These are phyloP conservation scores for Bombus confusus DNA, from an alignment of 1,140 invertebrate species.

Conservation along the genomic window DNA sequence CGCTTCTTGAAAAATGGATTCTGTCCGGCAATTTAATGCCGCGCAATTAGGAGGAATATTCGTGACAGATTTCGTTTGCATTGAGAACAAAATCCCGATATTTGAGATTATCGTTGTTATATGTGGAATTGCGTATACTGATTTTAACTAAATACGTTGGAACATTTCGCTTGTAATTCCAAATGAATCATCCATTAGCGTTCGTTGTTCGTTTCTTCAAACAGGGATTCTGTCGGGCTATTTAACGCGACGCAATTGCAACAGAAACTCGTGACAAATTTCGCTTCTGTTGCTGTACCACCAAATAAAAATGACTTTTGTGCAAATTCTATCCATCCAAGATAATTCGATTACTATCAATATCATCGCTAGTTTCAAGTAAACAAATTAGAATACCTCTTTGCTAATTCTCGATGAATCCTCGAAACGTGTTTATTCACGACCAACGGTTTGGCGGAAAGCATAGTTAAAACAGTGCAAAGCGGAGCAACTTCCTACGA, in stretches of 20 bases:
- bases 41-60: neutral
- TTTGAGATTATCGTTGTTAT: too few relatives aligned
- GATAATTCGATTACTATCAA: too few relatives aligned
- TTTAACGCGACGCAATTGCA: neutral
- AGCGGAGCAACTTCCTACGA: neutral
- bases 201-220: neutral
- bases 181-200: neutral
- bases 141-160: neutral
- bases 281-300: neutral
- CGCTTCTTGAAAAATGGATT: neutral
- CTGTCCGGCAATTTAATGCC: neutral
- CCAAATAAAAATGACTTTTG: neutral
- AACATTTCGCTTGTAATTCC: neutral
- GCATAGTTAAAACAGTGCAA: neutral
- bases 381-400: too few relatives aligned
- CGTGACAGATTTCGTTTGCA: neutral
- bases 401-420: too few relatives aligned
- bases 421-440: too few relatives aligned
- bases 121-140: neutral
- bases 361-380: too few relatives aligned
- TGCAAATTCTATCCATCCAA: too few relatives aligned
- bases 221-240: neutral
- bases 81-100: neutral
- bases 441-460: neutral
- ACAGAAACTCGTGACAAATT: neutral